phyloP scores from a whole-genome alignment of 2,113 vertebrate species.

The Sciurus niger region DNA sequence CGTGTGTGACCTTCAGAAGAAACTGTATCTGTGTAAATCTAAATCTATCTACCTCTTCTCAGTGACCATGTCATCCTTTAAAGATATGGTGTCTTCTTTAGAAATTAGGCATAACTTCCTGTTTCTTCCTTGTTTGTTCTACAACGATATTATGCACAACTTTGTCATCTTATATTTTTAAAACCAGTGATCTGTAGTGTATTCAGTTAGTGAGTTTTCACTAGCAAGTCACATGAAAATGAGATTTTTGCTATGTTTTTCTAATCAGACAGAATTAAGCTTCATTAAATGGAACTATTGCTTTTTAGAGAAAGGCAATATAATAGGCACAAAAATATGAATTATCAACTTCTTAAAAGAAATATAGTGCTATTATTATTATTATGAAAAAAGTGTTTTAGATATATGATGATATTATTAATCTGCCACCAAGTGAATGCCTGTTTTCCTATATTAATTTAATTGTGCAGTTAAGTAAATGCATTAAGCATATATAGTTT shows the following conservation, averaged over 20 bases:
- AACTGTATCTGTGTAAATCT: background rate
- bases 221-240: background rate
- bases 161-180: conserved; percentile 8
- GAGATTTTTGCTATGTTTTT: conserved; percentile 23
- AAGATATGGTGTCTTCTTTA: background rate
- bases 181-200: background rate
- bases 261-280: background rate
- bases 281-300: background rate
- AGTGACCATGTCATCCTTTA: background rate
- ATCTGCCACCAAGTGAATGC: background rate
- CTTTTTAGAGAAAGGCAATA: background rate
- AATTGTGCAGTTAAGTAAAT: background rate
- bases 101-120: background rate
- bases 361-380: background rate
- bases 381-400: background rate
- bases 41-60: background rate
- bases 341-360: conserved; percentile 36
- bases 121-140: background rate
- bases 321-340: background rate
- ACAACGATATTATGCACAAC: background rate
- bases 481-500: background rate
- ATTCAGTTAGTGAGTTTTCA: conserved; percentile 6
- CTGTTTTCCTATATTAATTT: conserved; percentile 29
- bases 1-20: background rate
- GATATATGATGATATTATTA: background rate